These are phyloP conservation scores for Melanostoma scalare DNA, from an alignment of 2,888 invertebrate genomes.

Conservation along the genomic window DNA sequence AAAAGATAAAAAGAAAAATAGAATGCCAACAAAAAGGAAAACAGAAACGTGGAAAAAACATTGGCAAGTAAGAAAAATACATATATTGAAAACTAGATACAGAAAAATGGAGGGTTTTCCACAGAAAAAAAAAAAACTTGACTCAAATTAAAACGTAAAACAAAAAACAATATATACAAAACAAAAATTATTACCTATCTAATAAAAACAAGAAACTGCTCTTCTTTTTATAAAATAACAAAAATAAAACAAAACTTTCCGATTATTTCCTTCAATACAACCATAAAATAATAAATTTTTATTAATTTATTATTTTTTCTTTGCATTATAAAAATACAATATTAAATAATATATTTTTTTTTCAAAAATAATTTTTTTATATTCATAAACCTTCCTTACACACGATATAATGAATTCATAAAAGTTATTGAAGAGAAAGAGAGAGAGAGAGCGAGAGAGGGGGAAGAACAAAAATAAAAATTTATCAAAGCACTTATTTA, in stretches of 20 bases:
- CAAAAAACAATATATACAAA: conserved; percentile 28
- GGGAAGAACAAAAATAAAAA: conserved; percentile 15
- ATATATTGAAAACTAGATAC: conserved; percentile 23
- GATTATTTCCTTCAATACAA: conserved; percentile 13
- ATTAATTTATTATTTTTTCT: conserved; percentile 14
- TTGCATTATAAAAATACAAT: too few species aligned
- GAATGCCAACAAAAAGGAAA: conserved; percentile 41
- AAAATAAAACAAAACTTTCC: conserved; percentile 9
- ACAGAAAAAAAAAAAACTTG: conserved; percentile 34
- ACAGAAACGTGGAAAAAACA: background rate
- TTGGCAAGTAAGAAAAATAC: conserved; percentile 52
- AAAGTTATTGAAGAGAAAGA: conserved; percentile 4
- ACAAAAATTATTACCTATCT: conserved; percentile 21
- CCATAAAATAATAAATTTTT: conserved; percentile 7
- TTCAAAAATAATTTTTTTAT: too few species aligned
- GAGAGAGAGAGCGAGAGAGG: background rate
- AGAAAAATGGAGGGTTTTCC: conserved; percentile 34
- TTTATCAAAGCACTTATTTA: conserved; percentile 34
- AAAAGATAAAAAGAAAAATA: conserved; percentile 37
- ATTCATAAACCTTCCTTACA: too few species aligned
- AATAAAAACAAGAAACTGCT: conserved; percentile 41
- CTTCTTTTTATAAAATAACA: conserved; percentile 47
- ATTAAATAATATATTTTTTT: too few species aligned
- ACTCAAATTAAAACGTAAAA: conserved; percentile 38
- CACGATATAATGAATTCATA: background rate